A percentile compares a stretch with the other conserved stretches of the same genome.
Conservation (phyloP, 2,888 invertebrate species). For the Meghimatium bilineatum region DNA sequence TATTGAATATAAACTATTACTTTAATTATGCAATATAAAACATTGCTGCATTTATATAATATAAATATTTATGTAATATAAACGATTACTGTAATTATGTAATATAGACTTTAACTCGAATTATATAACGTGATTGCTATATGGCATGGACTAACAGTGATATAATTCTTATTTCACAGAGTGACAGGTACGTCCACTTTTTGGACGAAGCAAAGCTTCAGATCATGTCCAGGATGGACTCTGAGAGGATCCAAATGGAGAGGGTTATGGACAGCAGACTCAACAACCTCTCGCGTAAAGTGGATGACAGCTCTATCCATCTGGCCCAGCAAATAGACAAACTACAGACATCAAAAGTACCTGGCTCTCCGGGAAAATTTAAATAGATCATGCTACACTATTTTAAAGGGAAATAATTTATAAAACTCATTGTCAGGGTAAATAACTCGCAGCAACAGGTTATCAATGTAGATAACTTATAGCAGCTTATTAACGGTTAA, state of each 20-base stretch:
- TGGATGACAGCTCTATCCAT: slow-evolving; percentile 36
- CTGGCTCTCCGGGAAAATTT: slow-evolving; percentile 6
- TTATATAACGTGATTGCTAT: too few relatives aligned
- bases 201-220: slow-evolving; percentile 55
- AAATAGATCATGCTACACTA: slow-evolving; percentile 1
- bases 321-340: slow-evolving; percentile 39
- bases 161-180: slow-evolving; percentile 8
- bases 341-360: slow-evolving; percentile 15
- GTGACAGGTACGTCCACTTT: slow-evolving; percentile 50
- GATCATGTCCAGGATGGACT: slow-evolving; percentile 54
- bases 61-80: too few relatives aligned
- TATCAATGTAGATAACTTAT: too few relatives aligned
- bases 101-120: too few relatives aligned
- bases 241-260: slow-evolving; percentile 55
- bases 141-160: too few relatives aligned
- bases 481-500: too few relatives aligned
- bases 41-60: too few relatives aligned
- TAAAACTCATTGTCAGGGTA: too few relatives aligned
- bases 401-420: background rate
- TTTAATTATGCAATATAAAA: too few relatives aligned
- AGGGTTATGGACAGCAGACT: slow-evolving; percentile 49
- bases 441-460: too few relatives aligned
- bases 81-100: too few relatives aligned
- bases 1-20: too few relatives aligned
- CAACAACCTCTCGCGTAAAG: slow-evolving; percentile 35